Base-by-base conservation (phyloP, 2,113 vertebrate genomes). In the Rhodinocichla rosea region DNA sequence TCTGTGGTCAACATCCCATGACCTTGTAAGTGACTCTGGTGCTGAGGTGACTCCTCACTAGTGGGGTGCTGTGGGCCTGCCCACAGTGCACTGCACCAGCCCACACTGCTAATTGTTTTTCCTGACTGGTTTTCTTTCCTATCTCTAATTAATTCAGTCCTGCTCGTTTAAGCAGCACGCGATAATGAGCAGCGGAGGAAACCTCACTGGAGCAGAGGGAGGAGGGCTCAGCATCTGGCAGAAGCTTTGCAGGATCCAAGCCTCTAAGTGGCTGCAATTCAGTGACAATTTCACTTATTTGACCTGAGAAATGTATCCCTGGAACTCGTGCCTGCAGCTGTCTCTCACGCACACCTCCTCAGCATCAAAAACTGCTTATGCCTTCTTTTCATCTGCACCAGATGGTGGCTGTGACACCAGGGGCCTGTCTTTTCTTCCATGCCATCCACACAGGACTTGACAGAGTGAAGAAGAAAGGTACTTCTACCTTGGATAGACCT, bases 381-480 rank as follows among this genome's bases (percentile, higher is more conserved):
- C 57, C 82, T 87, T 37, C 92, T 67, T 89, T 86, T 92, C 84
- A 94, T 94, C 89, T 79, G 13, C 52, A 45, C 81, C 95, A 96
- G 95, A 94, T 93, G 90, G 89, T 52, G 82, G 55, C 75, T 92
- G 44, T 89, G 92, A 94, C 91, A 77, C 19, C 11, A 52, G 39
- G 12, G 39, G 45, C 67, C 83, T 92, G 81, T 75, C 73, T 96
- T 94, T 65, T 82, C 70, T 70, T 89, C 84, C 64, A 35, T 94
- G 87, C 95, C 92, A 92, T 94, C 80, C 87, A 33, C 35, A 33
- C 75, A 82, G 63, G 45, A 16, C 89, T 83, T 93, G 94, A 92
- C 89, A 89, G 71, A 57, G 65, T 63, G 75, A 91, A 87, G 89
- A 91, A 85, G 91, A 94, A 95, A 95, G 73, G 80, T 88, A 68